Percentiles rank a stretch among this genome's conserved stretches.
phyloP scores from a whole-genome alignment of 2,113 vertebrate genomes.

The Xiphorhynchus elegans region DNA sequence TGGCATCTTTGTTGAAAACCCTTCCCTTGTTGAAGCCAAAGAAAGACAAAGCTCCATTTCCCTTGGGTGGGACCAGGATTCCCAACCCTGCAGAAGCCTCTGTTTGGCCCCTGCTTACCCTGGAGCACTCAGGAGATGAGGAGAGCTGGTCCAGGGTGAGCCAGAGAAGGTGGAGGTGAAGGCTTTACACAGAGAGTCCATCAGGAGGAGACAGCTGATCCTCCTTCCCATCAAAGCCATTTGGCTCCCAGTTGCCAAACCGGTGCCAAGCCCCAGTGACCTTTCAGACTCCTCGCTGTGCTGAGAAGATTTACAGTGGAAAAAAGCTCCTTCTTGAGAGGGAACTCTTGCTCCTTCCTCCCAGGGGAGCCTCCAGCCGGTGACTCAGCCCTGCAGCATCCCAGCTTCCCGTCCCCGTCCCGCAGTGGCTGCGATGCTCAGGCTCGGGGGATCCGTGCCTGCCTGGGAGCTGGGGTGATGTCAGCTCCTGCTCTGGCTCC shows the following conservation, averaged over 20 bases:
- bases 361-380: not conserved
- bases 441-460: not conserved
- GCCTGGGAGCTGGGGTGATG: constrained; percentile 19
- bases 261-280: constrained; percentile 56
- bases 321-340: constrained; percentile 21
- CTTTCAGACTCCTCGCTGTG: constrained; percentile 28
- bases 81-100: not conserved
- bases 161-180: constrained; percentile 1
- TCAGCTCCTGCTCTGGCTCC: constrained; percentile 44
- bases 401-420: constrained; percentile 9
- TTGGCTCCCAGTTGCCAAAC: not conserved
- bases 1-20: not conserved
- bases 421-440: not conserved
- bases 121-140: not conserved
- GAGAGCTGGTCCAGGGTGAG: not conserved
- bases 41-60: not conserved
- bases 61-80: not conserved
- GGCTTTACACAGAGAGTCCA: not conserved
- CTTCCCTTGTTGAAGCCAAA: not conserved
- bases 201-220: not conserved
- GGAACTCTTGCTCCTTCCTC: constrained; percentile 51
- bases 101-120: not conserved
- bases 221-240: constrained; percentile 18
- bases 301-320: constrained; percentile 21
- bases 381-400: constrained; percentile 38